phyloP scores from a whole-genome alignment of 2,113 vertebrate species.

The Poeciliopsis prolifica region DNA sequence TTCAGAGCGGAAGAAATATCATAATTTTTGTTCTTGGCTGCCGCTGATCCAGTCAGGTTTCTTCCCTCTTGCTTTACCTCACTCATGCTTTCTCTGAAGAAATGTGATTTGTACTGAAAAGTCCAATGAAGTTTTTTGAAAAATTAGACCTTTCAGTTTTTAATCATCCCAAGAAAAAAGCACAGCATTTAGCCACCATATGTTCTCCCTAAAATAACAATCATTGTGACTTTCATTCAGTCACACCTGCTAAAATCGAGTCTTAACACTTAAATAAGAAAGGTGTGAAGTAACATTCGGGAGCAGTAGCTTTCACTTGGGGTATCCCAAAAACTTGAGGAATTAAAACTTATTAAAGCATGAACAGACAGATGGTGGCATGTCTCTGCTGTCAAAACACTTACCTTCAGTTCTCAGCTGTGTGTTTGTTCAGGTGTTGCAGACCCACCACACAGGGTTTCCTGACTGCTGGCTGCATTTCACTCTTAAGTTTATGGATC shows the following conservation, averaged over 20 bases:
- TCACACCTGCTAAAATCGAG: conserved; percentile 50
- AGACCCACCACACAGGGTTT: conserved; percentile 77
- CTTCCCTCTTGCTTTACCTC: conserved; percentile 1
- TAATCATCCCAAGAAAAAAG: conserved; percentile 33
- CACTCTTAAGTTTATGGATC: conserved; percentile 84
- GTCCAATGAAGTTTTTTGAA: conserved; percentile 34
- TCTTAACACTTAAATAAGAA: conserved; percentile 49
- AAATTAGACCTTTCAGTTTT: conserved; percentile 32
- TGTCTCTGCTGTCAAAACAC: neutral
- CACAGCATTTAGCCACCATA: conserved; percentile 17
- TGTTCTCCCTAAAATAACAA: conserved; percentile 31
- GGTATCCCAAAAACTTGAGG: conserved; percentile 28
- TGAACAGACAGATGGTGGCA: neutral
- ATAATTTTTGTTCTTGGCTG: conserved; percentile 30
- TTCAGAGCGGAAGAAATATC: conserved; percentile 54
- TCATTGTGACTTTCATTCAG: conserved; percentile 40
- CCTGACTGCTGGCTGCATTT: conserved; percentile 82
- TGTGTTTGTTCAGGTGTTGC: conserved; percentile 91
- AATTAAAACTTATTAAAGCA: conserved; percentile 40
- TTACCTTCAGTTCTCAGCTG: conserved; percentile 62
- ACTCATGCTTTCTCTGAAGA: neutral
- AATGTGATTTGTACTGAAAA: conserved; percentile 11
- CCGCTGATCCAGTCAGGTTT: conserved; percentile 11
- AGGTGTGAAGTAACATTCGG: conserved; percentile 47
- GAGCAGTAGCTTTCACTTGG: conserved; percentile 19